A percentile compares a stretch with the other conserved stretches of the same genome.
These are phyloP conservation scores for Pedionomus torquatus DNA, from an alignment of 2,113 vertebrate species.

Conservation along the genomic window DNA sequence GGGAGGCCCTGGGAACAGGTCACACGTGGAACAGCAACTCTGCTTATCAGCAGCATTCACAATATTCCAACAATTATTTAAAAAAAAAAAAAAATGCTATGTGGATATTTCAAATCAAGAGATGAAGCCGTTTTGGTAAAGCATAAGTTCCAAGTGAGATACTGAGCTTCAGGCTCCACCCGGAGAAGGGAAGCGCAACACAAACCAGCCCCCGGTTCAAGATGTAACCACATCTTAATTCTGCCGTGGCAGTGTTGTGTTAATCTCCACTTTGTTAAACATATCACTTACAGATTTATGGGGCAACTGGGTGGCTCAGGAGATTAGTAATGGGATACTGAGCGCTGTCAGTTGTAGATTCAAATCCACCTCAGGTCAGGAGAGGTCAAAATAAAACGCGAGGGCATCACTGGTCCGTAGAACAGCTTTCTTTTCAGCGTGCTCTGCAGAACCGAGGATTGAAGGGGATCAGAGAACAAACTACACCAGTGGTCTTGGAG, in stretches of 20 bases:
- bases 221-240: background rate
- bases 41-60: background rate
- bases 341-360: background rate
- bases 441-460: background rate
- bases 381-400: background rate
- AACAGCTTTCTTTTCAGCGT: background rate
- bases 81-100: background rate
- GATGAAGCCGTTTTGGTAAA: fast-evolving
- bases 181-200: background rate
- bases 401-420: background rate
- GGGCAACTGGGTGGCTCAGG: background rate
- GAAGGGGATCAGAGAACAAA: background rate
- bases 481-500: background rate
- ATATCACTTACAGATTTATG: background rate
- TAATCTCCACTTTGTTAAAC: constrained; percentile 2
- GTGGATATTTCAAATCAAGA: background rate
- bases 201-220: background rate
- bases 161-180: background rate
- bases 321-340: constrained; percentile 23
- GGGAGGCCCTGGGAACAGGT: fast-evolving
- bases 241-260: background rate
- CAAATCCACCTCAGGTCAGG: background rate
- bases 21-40: background rate
- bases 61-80: background rate
- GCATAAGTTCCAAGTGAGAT: background rate